Evolutionary conservation across 2,888 invertebrate genomes (phyloP).

Genomic region (Andrena bucephala): DNA sequence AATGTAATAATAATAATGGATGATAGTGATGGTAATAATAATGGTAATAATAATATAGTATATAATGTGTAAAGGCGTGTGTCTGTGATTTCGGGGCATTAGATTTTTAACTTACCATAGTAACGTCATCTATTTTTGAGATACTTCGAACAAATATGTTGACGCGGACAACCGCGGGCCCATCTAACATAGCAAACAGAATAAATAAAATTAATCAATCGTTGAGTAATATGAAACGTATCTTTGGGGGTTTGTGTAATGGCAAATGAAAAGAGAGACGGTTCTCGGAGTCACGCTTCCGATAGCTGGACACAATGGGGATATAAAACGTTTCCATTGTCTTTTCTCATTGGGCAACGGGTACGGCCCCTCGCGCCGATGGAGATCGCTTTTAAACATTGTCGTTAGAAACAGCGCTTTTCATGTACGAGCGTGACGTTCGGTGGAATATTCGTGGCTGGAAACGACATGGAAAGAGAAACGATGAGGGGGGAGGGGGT

Average conservation of each 20-base stretch:
- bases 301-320: background rate
- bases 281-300: conserved; percentile 16
- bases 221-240: conserved; percentile 65
- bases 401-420: background rate
- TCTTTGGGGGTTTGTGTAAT: conserved; percentile 61
- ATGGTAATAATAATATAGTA: conserved; percentile 8
- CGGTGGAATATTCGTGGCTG: conserved; percentile 7
- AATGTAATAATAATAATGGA: conserved; percentile 3
- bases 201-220: conserved; percentile 83
- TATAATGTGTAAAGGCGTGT: conserved; percentile 75
- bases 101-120: conserved; percentile 94
- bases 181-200: conserved; percentile 89
- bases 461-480: background rate
- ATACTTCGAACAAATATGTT: conserved; percentile 99
- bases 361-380: background rate
- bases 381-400: background rate
- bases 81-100: conserved; percentile 77
- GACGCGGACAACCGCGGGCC: conserved; percentile 97
- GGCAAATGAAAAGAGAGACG: conserved; percentile 35
- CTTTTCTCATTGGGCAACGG: background rate
- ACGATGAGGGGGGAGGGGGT: background rate
- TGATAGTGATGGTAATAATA: background rate
- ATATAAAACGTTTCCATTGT: background rate
- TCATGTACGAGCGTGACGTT: background rate
- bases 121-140: conserved; percentile 99